Evolutionary conservation across 2,113 vertebrate species (phyloP).

Genomic region (Cyprinodon tularosa): DNA sequence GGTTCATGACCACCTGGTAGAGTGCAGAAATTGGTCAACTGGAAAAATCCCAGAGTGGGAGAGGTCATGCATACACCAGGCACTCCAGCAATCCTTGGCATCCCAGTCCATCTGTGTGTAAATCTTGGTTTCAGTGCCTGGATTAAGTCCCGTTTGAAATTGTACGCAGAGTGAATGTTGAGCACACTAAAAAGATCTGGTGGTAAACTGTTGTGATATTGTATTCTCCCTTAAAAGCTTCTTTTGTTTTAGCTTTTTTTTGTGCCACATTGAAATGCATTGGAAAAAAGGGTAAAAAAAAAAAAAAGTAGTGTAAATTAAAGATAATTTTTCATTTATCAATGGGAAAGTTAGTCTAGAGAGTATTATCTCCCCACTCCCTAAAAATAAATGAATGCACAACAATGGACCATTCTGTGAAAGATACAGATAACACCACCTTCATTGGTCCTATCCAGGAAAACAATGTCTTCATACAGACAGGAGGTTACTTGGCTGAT

Average conservation of each 20-base stretch:
- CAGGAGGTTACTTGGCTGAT: too few species aligned
- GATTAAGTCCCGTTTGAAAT: background rate
- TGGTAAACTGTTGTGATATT: background rate
- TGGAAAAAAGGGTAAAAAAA: background rate
- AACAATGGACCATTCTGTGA: too few species aligned
- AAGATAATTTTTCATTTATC: background rate
- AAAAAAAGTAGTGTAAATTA: background rate
- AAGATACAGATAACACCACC: too few species aligned
- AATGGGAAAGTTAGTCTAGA: too few species aligned
- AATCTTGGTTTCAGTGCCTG: background rate
- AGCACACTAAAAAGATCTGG: background rate
- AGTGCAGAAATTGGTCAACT: slow-evolving; percentile 37
- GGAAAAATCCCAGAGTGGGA: slow-evolving; percentile 47
- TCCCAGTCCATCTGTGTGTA: slow-evolving; percentile 16
- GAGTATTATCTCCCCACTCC: too few species aligned
- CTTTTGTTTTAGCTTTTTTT: too few species aligned
- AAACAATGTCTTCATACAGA: too few species aligned
- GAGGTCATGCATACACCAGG: slow-evolving; percentile 41
- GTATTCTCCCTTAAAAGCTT: background rate
- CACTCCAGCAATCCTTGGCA: slow-evolving; percentile 59
- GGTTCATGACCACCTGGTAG: slow-evolving; percentile 44
- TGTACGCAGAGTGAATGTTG: background rate
- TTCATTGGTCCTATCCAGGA: too few species aligned
- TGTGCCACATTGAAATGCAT: too few species aligned
- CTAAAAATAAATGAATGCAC: too few species aligned